Evolutionary conservation across 2,888 invertebrate species (phyloP), one percentile per base, ranked within the genome.

Genomic region (Willowsia nigromaculata): DNA sequence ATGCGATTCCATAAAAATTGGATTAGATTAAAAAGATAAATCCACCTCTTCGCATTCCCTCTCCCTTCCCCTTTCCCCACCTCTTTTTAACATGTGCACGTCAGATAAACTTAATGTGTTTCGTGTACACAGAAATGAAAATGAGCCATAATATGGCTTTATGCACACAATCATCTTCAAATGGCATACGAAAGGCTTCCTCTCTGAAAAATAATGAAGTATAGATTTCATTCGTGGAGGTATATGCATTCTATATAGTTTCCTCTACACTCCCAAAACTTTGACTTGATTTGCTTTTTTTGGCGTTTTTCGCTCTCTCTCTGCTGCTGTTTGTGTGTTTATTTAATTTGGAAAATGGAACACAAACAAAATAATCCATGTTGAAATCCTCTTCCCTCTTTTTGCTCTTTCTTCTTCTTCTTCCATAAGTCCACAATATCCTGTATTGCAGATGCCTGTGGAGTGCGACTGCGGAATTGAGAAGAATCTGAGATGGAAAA

Each of bases 271-370:
- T 30, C 33, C 30, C 30, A 18, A 30, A 65, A 18, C 4, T 2
- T 59, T 56, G 56, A 30, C 56, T 56, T 53, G 30, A 78, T 33
- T 78, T 78, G 76, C 1, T 50, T 78, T 78, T 78, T 56, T 78
- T 22, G 6, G 33, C 27, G 33, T 50, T 78, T 78, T 37, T 78
- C n/a, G n/a, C 22, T 30, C 76, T 37, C 1, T 47, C 47, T 25
- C 71, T 47, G 30, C 30, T 5, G 15, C 9, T 68, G 71, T 74
- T 74, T 85, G 74, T 85, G 9, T 85, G 84, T 85, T 85, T 85
- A 85, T 85, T 85, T 85, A 85, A 85, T 85, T 85, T 85, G 59
- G 85, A 30, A 74, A 76, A 85, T 80, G 37, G 80, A 80, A 80
- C 80, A 80, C 59, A 80, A 80, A 80, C 80, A 80, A 80, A 80